Percentiles rank a stretch among this genome's conserved stretches.
These are phyloP conservation scores for Nycteola revayana DNA, from an alignment of 2,888 invertebrate genomes.

Conservation along the genomic window DNA sequence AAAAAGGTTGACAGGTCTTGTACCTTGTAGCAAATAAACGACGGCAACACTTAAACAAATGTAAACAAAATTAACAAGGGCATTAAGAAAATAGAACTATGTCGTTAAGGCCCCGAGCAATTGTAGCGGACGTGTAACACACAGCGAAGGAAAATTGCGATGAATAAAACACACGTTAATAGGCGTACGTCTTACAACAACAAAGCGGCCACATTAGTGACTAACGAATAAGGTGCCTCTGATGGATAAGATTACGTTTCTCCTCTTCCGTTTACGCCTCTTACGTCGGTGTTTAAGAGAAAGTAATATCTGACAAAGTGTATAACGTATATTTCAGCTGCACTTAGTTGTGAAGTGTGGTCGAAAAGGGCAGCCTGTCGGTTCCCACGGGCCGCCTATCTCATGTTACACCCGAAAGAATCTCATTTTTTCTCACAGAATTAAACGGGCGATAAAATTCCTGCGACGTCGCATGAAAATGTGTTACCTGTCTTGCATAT, in stretches of 20 bases:
- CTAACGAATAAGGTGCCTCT: slow-evolving; percentile 63
- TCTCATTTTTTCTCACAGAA: slow-evolving; percentile 76
- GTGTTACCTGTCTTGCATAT: slow-evolving; percentile 82
- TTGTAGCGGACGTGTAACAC: slow-evolving; percentile 54
- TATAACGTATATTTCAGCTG: slow-evolving; percentile 71
- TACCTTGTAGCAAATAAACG: no score
- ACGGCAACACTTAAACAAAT: slow-evolving; percentile 48
- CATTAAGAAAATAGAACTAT: slow-evolving; percentile 62
- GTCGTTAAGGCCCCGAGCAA: slow-evolving; percentile 57
- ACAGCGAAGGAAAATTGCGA: slow-evolving; percentile 57
- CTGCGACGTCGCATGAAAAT: slow-evolving; percentile 81
- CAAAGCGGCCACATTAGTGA: slow-evolving; percentile 68
- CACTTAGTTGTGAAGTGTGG: slow-evolving; percentile 67
- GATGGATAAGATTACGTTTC: slow-evolving; percentile 71
- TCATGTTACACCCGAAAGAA: slow-evolving; percentile 73
- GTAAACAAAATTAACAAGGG: slow-evolving; percentile 58
- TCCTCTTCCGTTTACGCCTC: slow-evolving; percentile 58
- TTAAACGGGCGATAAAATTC: slow-evolving; percentile 82
- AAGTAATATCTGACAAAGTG: slow-evolving; percentile 74
- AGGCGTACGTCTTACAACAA: slow-evolving; percentile 54
- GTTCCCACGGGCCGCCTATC: slow-evolving; percentile 75
- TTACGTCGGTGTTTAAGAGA: slow-evolving; percentile 62
- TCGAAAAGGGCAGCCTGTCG: slow-evolving; percentile 55
- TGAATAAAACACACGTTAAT: slow-evolving; percentile 74
- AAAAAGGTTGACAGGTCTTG: no score